Evolutionary conservation across 2,113 vertebrate species (phyloP).

Genomic region (Lophura nycthemera): DNA sequence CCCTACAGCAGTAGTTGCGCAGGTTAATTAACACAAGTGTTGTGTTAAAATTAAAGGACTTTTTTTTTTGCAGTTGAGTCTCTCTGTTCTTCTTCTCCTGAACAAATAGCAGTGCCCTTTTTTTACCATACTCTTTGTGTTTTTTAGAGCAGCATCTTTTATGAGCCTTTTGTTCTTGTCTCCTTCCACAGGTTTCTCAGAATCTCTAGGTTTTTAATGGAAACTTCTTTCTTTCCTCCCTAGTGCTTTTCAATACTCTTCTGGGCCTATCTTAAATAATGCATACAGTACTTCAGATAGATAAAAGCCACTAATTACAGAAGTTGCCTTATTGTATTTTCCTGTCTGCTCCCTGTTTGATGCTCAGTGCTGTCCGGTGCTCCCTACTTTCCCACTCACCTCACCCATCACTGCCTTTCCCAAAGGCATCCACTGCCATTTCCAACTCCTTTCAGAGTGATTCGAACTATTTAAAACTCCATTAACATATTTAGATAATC

Average conservation of each 20-base stretch:
- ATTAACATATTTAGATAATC: not conserved
- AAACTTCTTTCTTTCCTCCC: not conserved
- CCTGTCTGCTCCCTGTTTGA: not conserved
- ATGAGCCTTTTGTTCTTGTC: not conserved
- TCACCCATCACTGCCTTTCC: not conserved
- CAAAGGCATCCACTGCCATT: not conserved
- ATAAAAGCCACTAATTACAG: constrained; percentile 7
- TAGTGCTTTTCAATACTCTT: not conserved
- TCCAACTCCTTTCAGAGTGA: not conserved
- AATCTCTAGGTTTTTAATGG: not conserved
- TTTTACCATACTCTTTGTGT: not conserved
- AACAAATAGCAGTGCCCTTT: not conserved
- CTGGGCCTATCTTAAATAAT: constrained; percentile 8
- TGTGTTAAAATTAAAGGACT: constrained; percentile 32
- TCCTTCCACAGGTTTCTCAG: not conserved
- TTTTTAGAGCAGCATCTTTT: constrained; percentile 11
- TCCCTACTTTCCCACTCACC: not conserved
- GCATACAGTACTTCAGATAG: not conserved
- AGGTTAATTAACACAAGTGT: constrained; percentile 51
- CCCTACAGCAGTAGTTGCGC: not conserved
- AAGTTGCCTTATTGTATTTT: not conserved
- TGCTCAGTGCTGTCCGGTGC: not conserved
- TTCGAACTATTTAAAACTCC: not conserved
- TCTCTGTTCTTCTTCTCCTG: not conserved
- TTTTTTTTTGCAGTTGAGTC: not conserved